Conservation (phyloP, 2,797 vertebrate genomes). For the Cichlasoma orientale region DNA sequence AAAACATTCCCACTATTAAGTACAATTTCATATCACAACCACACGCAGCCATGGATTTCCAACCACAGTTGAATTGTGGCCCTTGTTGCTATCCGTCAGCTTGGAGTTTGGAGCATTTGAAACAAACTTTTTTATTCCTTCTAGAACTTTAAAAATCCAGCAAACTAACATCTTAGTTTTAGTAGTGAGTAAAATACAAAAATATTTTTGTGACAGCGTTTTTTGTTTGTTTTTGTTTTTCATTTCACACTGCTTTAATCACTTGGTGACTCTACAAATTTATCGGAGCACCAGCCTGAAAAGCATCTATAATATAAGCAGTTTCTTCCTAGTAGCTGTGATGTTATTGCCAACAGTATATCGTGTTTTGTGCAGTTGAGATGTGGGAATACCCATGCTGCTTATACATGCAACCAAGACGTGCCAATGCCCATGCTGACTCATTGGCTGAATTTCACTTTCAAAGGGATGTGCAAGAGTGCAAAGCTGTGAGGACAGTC, state of each 20-base stretch:
- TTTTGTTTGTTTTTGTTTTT: fast-evolving
- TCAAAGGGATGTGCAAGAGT: slow-evolving; percentile 34
- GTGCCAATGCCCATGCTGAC: slow-evolving; percentile 16
- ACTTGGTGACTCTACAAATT: not conserved
- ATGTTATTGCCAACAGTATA: not conserved
- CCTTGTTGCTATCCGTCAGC: not conserved
- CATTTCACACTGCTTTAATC: not conserved
- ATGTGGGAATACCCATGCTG: slow-evolving; percentile 6
- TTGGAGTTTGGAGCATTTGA: not conserved
- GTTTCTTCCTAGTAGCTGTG: not conserved
- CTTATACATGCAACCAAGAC: slow-evolving; percentile 18
- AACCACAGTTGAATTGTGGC: not conserved
- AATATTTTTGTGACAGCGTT: not conserved
- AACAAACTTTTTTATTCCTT: not conserved
- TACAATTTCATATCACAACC: not conserved
- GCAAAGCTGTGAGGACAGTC: slow-evolving; percentile 52
- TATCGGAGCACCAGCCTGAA: not conserved
- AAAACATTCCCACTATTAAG: slow-evolving; percentile 23
- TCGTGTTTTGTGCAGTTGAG: not conserved
- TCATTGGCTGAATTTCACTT: slow-evolving; percentile 35
- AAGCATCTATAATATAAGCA: not conserved
- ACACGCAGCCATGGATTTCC: not conserved
- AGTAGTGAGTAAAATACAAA: not conserved
- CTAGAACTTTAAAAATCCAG: not conserved
- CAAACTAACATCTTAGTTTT: not conserved